Base-by-base conservation (phyloP, 2,888 invertebrate species). In the Branchellion lobata region DNA sequence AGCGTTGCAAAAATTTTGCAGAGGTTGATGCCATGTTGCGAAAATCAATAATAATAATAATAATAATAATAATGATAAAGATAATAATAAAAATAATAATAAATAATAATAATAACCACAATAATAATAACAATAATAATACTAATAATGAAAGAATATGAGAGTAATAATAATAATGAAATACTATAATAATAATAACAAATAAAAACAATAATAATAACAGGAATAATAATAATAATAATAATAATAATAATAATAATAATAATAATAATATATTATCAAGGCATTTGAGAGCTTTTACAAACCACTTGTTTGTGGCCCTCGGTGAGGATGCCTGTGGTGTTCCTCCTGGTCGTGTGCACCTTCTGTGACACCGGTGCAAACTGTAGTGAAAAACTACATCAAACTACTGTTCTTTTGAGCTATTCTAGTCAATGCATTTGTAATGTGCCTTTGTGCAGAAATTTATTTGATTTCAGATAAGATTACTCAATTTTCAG, bases 321-420 rank as follows among this genome's bases (percentile, higher is more conserved):
- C 82, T 91, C 89, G 61, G 91, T 92, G 84, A 91, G 91, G 84
- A 95, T 91, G 1, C 93, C 94, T 84, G 91, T 89, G 1, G 92
- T 90, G 82, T 92, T 90, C 82, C 90, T 90, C 81, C 93, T 90
- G 0, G 96, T 96, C 18, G 96, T 95, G 85, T 98, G 96, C 61
- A 95, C 93, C 89, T 95, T 96, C 68, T 91, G 91, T 0, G 96
- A 96, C 3, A 93, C 92, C 14, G 96, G 92, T 87, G 95, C 95
- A 78, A 96, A 91, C 94, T 96, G 86, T 0, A 84, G 82, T 1
- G 27, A 79, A 11, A 69, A 34, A 24, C n/a, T n/a, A n/a, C n/a
- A n/a, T n/a, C n/a, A n/a, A n/a, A n/a, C n/a, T n/a, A n/a, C n/a
- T n/a, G n/a, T n/a, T n/a, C n/a, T n/a, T n/a, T n/a, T n/a, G n/a